These are phyloP conservation scores for Vulpes vulpes DNA, from an alignment of 2,113 vertebrate genomes.

Conservation along the genomic window DNA sequence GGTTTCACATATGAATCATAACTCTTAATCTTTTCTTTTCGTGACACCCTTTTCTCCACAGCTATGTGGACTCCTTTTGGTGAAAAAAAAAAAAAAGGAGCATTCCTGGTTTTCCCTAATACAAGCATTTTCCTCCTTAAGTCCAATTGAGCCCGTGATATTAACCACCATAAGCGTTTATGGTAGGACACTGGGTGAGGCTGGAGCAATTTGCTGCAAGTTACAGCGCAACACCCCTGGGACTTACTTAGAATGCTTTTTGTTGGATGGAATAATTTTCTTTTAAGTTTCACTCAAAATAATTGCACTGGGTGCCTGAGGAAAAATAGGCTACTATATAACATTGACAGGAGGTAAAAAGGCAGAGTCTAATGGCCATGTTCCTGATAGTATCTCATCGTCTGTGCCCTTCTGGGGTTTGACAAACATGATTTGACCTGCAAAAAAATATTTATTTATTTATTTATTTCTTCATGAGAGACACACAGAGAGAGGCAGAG, in stretches of 20 bases:
- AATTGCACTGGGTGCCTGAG: conserved; percentile 13
- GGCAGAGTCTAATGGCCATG: neutral
- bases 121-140: neutral
- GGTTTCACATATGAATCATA: conserved; percentile 39
- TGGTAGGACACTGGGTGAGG: neutral
- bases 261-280: conserved; percentile 29
- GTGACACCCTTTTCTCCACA: neutral
- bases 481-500: too few species aligned
- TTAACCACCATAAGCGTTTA: neutral
- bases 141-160: neutral
- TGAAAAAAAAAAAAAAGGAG: neutral
- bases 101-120: conserved; percentile 3
- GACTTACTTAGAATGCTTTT: conserved; percentile 13
- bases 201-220: neutral
- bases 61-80: neutral
- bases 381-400: neutral
- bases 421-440: neutral
- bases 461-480: too few species aligned
- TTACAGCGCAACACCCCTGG: neutral
- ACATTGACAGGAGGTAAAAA: neutral
- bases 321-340: neutral
- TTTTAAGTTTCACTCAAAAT: conserved; percentile 43
- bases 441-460: neutral
- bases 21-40: conserved; percentile 48
- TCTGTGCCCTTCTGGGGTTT: neutral